These are phyloP conservation scores for Alaudala cheleensis DNA, from an alignment of 2,113 vertebrate genomes.

Conservation along the genomic window DNA sequence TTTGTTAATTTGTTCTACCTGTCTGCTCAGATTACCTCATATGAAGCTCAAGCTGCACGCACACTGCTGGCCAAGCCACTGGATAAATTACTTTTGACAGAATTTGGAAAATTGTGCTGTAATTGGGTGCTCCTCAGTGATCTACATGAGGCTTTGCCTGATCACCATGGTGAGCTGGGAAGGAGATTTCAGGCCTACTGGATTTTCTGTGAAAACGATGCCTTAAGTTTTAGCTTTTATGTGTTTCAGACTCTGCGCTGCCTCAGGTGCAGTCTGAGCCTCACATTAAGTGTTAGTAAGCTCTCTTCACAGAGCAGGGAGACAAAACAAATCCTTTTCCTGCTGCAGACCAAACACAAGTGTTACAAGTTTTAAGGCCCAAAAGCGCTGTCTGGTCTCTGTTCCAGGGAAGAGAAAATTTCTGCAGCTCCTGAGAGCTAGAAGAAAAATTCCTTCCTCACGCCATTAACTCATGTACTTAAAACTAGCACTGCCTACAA, in stretches of 20 bases:
- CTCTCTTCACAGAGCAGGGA: no score
- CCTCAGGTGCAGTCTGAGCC: no score
- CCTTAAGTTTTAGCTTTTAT: no score
- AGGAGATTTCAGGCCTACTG: neutral
- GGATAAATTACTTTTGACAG: neutral
- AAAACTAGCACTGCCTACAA: neutral
- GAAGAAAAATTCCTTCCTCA: neutral
- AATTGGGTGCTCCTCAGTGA: neutral
- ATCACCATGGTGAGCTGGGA: neutral
- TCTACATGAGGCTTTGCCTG: neutral
- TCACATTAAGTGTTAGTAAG: no score
- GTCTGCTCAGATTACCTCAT: constrained; percentile 35
- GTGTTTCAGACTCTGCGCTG: no score
- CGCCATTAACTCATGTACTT: neutral
- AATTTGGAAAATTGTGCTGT: neutral
- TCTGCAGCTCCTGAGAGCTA: neutral
- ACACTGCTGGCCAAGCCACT: neutral
- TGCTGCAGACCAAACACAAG: no score
- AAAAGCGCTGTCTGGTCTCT: no score
- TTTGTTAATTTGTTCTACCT: constrained; percentile 42
- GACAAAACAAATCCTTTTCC: no score
- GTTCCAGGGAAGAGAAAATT: neutral
- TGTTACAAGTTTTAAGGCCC: no score
- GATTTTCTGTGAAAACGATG: neutral
- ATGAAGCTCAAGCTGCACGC: neutral